These are phyloP conservation scores for Pterophyllum scalare DNA, from an alignment of 2,113 vertebrate genomes.

Conservation along the genomic window DNA sequence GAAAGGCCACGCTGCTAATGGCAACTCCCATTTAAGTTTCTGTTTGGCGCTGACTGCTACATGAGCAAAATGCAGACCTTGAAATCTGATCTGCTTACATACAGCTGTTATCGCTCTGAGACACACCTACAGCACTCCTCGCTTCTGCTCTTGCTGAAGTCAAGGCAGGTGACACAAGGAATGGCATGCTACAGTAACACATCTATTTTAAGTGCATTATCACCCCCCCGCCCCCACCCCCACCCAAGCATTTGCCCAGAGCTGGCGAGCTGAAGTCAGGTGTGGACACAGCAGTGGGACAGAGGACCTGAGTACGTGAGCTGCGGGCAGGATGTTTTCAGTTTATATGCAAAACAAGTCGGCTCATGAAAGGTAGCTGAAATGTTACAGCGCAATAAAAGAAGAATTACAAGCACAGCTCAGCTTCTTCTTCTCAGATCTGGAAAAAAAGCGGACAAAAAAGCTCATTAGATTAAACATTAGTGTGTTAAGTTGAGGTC, in stretches of 20 bases:
- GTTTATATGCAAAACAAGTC: constrained; percentile 50
- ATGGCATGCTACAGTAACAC: constrained; percentile 59
- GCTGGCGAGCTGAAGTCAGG: neutral
- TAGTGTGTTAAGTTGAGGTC: constrained; percentile 1
- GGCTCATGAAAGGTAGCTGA: neutral
- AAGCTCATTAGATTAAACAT: constrained; percentile 8
- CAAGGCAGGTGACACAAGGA: constrained; percentile 66
- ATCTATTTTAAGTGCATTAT: constrained; percentile 75
- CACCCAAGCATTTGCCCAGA: neutral
- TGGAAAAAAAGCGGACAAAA: neutral
- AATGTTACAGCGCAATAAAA: constrained; percentile 7
- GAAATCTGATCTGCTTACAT: constrained; percentile 47
- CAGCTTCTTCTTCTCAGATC: neutral
- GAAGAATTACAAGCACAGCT: neutral
- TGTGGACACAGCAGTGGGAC: constrained; percentile 2
- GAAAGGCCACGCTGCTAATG: neutral
- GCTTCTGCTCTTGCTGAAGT: constrained; percentile 62
- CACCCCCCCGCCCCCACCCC: neutral
- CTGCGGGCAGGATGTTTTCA: constrained; percentile 30
- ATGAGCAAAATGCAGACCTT: constrained; percentile 43
- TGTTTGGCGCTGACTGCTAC: constrained; percentile 10
- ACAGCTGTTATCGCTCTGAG: constrained; percentile 1
- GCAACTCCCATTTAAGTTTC: neutral
- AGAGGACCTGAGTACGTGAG: neutral
- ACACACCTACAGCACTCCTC: neutral